Conservation (phyloP, 2,113 vertebrate species). For the Hippocampus barbouri region DNA sequence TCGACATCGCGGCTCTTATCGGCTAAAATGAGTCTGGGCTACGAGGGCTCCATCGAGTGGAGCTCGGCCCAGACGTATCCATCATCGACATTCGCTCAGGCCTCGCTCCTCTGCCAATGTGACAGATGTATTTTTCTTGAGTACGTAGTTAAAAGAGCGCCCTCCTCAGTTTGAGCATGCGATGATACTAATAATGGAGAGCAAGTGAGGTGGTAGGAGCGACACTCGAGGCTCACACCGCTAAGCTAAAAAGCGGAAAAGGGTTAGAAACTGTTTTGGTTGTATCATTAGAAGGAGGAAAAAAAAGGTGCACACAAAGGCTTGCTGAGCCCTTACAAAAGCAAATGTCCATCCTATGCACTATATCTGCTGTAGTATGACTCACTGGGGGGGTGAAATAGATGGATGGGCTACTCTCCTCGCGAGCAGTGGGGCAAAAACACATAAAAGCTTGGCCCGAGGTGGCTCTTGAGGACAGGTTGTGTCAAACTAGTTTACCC, state of each 20-base stretch:
- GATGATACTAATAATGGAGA: slow-evolving; percentile 44
- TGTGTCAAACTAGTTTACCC: slow-evolving; percentile 5
- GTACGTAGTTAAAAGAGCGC: slow-evolving; percentile 17
- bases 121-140: slow-evolving; percentile 11
- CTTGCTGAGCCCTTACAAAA: not conserved
- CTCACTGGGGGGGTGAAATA: slow-evolving; percentile 1
- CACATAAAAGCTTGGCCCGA: not conserved
- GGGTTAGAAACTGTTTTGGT: slow-evolving; percentile 30
- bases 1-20: not conserved
- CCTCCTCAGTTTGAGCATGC: slow-evolving; percentile 28
- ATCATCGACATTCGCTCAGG: slow-evolving; percentile 29
- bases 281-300: slow-evolving; percentile 6
- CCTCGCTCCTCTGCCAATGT: slow-evolving; percentile 1
- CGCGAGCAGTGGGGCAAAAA: not conserved
- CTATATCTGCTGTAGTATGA: not conserved
- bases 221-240: slow-evolving; percentile 40
- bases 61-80: slow-evolving; percentile 23
- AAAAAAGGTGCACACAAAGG: not conserved
- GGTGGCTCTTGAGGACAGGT: slow-evolving; percentile 3
- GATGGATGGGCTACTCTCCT: not conserved
- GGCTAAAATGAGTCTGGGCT: slow-evolving; percentile 8
- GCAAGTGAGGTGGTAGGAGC: slow-evolving; percentile 22
- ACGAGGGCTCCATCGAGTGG: slow-evolving; percentile 32
- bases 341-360: not conserved
- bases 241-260: slow-evolving; percentile 26